Evolutionary conservation across 2,888 invertebrate species (phyloP).

Genomic region (Tridacna crocea): DNA sequence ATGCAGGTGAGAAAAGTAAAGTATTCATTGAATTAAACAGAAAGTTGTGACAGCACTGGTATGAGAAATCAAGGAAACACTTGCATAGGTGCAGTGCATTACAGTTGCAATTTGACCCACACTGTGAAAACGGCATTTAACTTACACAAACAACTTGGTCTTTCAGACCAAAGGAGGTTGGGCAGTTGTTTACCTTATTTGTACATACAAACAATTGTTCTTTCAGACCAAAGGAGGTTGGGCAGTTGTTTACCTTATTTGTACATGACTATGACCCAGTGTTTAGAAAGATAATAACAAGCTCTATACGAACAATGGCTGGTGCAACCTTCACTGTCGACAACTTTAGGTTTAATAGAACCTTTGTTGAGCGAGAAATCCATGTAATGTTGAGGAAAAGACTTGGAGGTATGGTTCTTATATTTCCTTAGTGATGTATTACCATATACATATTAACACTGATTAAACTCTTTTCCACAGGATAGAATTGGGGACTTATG

Average conservation of each 20-base stretch:
- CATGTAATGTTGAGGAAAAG: slow-evolving; percentile 54
- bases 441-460: too few species aligned
- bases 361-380: slow-evolving; percentile 62
- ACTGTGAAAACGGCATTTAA: neutral
- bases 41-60: too few species aligned
- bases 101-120: too few species aligned
- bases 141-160: neutral
- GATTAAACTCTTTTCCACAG: too few species aligned
- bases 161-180: slow-evolving; percentile 68
- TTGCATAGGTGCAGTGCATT: too few species aligned
- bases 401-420: slow-evolving; percentile 61
- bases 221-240: slow-evolving; percentile 68
- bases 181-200: slow-evolving; percentile 64
- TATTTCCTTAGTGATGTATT: too few species aligned
- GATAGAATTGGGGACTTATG: too few species aligned
- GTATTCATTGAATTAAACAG: too few species aligned
- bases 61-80: too few species aligned
- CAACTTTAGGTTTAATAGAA: slow-evolving; percentile 67
- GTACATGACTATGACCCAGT: slow-evolving; percentile 59
- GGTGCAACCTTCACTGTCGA: slow-evolving; percentile 60
- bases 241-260: slow-evolving; percentile 64
- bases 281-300: slow-evolving; percentile 55
- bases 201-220: slow-evolving; percentile 3
- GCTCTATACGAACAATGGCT: slow-evolving; percentile 64
- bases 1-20: too few species aligned